phyloP scores from a whole-genome alignment of 2,113 vertebrate genomes.

The Chlorodrepanis virens region DNA sequence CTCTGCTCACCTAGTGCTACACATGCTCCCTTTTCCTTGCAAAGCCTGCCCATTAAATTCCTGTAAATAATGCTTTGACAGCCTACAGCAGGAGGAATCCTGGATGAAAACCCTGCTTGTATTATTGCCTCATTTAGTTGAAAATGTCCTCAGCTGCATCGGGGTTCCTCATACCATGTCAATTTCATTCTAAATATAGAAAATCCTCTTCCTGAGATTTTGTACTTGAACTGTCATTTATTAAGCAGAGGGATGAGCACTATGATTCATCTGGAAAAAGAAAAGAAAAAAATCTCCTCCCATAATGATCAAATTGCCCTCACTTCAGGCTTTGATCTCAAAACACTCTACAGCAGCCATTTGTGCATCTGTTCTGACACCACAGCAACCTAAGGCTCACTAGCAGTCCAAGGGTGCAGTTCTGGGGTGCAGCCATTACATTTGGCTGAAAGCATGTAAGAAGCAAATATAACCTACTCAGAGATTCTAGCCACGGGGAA shows the following conservation, averaged over 20 bases:
- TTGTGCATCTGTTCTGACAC: background rate
- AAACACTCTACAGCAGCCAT: background rate
- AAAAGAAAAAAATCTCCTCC: background rate
- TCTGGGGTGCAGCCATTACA: background rate
- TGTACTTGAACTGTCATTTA: conserved; percentile 24
- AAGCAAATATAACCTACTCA: background rate
- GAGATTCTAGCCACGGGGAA: background rate
- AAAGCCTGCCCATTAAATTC: background rate
- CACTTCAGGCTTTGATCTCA: background rate
- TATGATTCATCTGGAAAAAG: background rate
- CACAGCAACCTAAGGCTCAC: background rate
- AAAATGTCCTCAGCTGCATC: background rate
- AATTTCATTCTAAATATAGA: conserved; percentile 4
- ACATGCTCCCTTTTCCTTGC: background rate
- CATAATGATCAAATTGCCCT: background rate
- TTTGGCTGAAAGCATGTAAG: background rate
- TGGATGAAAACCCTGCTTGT: background rate
- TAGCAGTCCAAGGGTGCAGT: background rate
- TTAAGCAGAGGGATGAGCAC: background rate
- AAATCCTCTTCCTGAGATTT: conserved; percentile 3
- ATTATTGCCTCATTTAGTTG: background rate
- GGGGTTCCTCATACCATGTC: background rate
- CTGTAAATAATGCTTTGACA: background rate
- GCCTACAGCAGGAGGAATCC: background rate
- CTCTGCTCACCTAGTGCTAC: background rate